Conservation (phyloP, 2,888 invertebrate genomes). For the Orchesellides sinensis region DNA sequence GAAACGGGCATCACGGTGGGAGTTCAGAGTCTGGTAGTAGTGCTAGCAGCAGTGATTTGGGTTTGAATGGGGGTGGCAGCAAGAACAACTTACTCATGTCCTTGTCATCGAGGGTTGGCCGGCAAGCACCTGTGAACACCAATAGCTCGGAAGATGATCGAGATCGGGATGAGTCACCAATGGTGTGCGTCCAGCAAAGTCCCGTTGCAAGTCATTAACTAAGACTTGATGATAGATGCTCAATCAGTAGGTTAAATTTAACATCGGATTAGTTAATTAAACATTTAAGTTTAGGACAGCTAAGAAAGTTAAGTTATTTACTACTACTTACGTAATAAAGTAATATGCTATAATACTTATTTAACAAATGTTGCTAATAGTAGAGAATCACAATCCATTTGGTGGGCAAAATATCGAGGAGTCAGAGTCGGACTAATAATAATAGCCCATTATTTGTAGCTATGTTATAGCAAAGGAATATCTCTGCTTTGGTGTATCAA, state of each 20-base stretch:
- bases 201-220: slow-evolving; percentile 89
- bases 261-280: slow-evolving; percentile 7
- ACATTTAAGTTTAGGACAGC: neutral
- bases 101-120: slow-evolving; percentile 71
- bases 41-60: slow-evolving; percentile 73
- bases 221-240: slow-evolving; percentile 76
- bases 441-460: too few species aligned
- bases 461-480: neutral
- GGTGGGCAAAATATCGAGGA: too few species aligned
- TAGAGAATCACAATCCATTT: too few species aligned
- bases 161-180: slow-evolving; percentile 85
- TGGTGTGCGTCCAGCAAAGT: slow-evolving; percentile 94
- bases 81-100: slow-evolving; percentile 73
- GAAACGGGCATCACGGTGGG: slow-evolving; percentile 51
- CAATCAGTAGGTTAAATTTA: slow-evolving; percentile 69
- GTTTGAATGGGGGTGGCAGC: slow-evolving; percentile 63
- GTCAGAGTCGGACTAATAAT: too few species aligned
- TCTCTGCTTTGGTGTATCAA: too few species aligned
- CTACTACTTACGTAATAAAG: neutral
- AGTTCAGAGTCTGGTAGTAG: slow-evolving; percentile 73
- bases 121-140: slow-evolving; percentile 70
- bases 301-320: neutral
- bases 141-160: slow-evolving; percentile 75
- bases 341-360: neutral
- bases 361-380: too few species aligned